Evolutionary conservation across 2,888 invertebrate genomes (phyloP).

Genomic region (Ichneumoninae sp.): DNA sequence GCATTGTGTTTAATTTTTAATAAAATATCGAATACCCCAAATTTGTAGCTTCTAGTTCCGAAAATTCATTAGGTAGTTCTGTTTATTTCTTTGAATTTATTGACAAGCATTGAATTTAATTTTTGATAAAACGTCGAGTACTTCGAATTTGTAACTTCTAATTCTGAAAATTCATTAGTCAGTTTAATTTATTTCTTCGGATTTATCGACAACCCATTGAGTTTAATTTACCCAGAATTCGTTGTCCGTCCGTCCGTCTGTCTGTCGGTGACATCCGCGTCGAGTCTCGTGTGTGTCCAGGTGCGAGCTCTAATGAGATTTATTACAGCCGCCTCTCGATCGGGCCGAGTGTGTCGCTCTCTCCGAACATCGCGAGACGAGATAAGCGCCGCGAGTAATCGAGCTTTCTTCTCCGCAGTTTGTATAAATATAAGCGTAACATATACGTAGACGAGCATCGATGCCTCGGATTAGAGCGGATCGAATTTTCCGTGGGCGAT

Average conservation of each 20-base stretch:
- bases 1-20: too few species aligned
- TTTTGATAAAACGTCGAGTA: too few species aligned
- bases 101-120: not conserved
- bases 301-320: slow-evolving; percentile 63
- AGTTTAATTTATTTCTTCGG: not conserved
- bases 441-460: slow-evolving; percentile 74
- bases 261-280: slow-evolving; percentile 34
- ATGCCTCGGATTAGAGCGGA: slow-evolving; percentile 74
- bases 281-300: slow-evolving; percentile 56
- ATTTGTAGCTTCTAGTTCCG: slow-evolving; percentile 61
- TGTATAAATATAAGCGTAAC: slow-evolving; percentile 39
- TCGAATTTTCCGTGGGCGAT: slow-evolving; percentile 78
- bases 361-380: not conserved
- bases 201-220: slow-evolving; percentile 7
- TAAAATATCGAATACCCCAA: not conserved
- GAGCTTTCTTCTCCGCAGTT: slow-evolving; percentile 7
- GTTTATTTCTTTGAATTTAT: slow-evolving; percentile 43
- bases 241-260: slow-evolving; percentile 33
- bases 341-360: not conserved
- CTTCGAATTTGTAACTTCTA: too few species aligned
- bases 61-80: slow-evolving; percentile 56
- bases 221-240: slow-evolving; percentile 25
- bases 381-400: slow-evolving; percentile 14
- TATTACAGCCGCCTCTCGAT: slow-evolving; percentile 51
- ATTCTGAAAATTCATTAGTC: too few species aligned